Evolutionary conservation across 2,113 vertebrate species (phyloP).

Genomic region (Cepphus grylle): DNA sequence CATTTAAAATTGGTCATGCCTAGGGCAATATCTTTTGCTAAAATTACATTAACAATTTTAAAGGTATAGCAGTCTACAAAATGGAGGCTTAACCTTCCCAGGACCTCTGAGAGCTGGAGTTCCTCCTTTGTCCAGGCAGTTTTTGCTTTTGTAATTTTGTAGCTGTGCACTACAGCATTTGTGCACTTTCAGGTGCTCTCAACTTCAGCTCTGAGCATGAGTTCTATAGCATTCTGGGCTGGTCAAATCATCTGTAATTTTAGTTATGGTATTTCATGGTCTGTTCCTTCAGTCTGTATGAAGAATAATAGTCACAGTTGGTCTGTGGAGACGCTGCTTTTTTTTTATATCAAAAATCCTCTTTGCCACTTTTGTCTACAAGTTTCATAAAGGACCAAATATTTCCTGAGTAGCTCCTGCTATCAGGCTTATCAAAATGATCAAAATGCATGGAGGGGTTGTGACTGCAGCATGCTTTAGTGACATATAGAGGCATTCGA

Average conservation of each 20-base stretch:
- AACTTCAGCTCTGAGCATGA: neutral
- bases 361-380: neutral
- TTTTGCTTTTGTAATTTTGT: neutral
- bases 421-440: neutral
- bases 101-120: neutral
- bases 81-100: neutral
- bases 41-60: neutral
- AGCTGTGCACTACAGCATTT: neutral
- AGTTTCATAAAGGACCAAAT: neutral
- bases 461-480: fast-evolving
- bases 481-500: neutral
- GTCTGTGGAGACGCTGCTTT: neutral
- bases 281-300: neutral
- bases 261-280: neutral
- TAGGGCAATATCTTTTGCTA: neutral
- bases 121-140: neutral
- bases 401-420: neutral
- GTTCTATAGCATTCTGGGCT: neutral
- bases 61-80: neutral
- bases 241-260: neutral
- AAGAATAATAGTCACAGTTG: neutral
- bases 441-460: neutral
- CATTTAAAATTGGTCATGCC: neutral
- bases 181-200: neutral
- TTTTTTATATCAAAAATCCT: fast-evolving